phyloP scores from a whole-genome alignment of 1,140 invertebrate genomes.

The Andrena cerasifolii region DNA sequence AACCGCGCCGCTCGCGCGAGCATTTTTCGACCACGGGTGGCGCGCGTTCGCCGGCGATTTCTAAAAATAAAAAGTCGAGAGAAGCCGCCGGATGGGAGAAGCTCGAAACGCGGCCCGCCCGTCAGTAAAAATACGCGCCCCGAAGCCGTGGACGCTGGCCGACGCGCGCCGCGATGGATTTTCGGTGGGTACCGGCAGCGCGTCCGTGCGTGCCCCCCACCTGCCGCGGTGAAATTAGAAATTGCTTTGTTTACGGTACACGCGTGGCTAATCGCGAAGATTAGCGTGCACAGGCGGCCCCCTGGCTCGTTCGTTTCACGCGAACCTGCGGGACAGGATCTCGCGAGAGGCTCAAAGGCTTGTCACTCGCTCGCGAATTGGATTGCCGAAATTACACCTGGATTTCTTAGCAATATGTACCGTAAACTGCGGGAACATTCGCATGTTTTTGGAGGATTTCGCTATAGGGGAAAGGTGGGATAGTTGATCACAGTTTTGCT shows the following conservation, averaged over 20 bases:
- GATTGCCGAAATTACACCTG: no score
- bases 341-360: no score
- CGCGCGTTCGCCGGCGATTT: constrained; percentile 21
- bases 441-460: no score
- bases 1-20: constrained; percentile 11
- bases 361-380: no score
- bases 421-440: no score
- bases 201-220: neutral
- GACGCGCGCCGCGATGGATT: neutral
- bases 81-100: constrained; percentile 9
- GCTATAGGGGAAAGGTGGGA: no score
- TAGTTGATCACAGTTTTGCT: no score
- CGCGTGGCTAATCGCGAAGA: constrained; percentile 17
- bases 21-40: constrained; percentile 20
- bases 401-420: no score
- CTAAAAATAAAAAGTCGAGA: constrained; percentile 39
- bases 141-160: no score
- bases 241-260: constrained; percentile 19
- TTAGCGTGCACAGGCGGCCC: no score
- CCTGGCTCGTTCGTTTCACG: no score
- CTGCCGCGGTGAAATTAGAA: constrained; percentile 35
- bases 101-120: neutral
- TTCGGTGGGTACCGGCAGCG: neutral
- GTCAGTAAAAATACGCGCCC: constrained; percentile 30
- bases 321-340: no score